Evolutionary conservation across 2,797 vertebrate species (phyloP).

Genomic region (Agapornis canus): DNA sequence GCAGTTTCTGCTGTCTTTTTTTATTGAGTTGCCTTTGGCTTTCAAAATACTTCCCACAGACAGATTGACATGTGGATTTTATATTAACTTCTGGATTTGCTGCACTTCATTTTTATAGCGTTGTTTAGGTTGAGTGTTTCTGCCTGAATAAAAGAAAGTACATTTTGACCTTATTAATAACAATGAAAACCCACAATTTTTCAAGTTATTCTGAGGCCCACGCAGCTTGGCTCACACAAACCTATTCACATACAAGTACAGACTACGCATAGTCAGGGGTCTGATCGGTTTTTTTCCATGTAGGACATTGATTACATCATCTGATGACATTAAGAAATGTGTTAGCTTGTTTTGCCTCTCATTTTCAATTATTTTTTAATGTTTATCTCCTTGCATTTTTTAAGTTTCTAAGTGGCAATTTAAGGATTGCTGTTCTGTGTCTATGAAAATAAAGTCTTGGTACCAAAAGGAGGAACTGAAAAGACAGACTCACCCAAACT

Average conservation of each 20-base stretch:
- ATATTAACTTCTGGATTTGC: conserved; percentile 55
- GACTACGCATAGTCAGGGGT: not conserved
- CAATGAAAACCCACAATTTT: conserved; percentile 29
- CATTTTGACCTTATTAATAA: conserved; percentile 49
- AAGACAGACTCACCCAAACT: not conserved
- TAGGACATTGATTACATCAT: not conserved
- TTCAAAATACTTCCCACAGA: conserved; percentile 47
- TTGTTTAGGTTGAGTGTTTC: not conserved
- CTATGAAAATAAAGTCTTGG: not conserved
- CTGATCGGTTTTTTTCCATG: not conserved
- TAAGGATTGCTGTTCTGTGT: not conserved
- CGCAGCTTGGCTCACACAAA: not conserved
- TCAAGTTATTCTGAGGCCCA: not conserved
- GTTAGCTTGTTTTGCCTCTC: not conserved
- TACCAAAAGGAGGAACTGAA: not conserved
- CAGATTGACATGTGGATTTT: conserved; percentile 57
- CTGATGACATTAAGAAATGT: not conserved
- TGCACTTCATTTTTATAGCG: not conserved
- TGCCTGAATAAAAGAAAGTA: conserved; percentile 18
- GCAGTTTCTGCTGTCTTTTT: conserved; percentile 36
- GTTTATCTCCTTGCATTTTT: not conserved
- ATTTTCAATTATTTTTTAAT: not conserved
- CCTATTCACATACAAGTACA: not conserved
- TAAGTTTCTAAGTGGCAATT: not conserved
- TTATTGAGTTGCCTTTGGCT: conserved; percentile 64